Evolutionary conservation across 2,113 vertebrate species (phyloP), one percentile per base, ranked within the genome.

Genomic region (Colossoma macropomum): DNA sequence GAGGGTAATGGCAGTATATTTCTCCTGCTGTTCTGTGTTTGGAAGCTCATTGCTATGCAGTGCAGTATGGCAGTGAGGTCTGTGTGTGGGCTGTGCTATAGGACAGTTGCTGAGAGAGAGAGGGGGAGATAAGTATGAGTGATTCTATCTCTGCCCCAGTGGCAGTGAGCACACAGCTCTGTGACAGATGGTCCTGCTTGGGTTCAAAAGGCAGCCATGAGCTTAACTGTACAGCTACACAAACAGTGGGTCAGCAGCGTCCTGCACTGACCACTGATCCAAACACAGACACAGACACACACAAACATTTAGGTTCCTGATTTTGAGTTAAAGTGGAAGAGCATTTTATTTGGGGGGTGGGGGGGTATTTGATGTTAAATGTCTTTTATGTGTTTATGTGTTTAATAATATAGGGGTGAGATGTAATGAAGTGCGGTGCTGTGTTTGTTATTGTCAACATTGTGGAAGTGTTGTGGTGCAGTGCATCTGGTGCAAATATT

Each of bases 231-330:
- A 81, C 21, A 85, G 38, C 27, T 12, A 79, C 60, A 83, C 56
- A 75, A 68, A 80, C 76, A 74, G 32, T 34, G 21, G 63, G 62
- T 23, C 62, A 63, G 65, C 21, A 28, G 52, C 34, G n/a, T 71
- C 63, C 17, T 23, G 38, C 54, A 63, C 16, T 30, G 41, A 71
- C 83, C 10, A 59, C 23, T 15, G 19, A n/a, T 77, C 71, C 38
- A 84, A 28, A 73, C 17, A 60, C 15, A 38, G 8, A 16, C 54
- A 25, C 30, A 76, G 21, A 45, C 28, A 63, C 60, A 86, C 91
- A 87, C 62, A 90, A 90, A 94, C 94, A 97, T 96, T 27, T 50
- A 60, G 41, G 23, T 79, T 27, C 60, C 71, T 91, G 86, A 68
- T 89, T 91, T 94, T 94, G 96, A 95, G 77, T 41, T 62, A 38